Evolutionary conservation across 2,888 invertebrate species (phyloP).

Genomic region (Branchinecta sandiegonensis): DNA sequence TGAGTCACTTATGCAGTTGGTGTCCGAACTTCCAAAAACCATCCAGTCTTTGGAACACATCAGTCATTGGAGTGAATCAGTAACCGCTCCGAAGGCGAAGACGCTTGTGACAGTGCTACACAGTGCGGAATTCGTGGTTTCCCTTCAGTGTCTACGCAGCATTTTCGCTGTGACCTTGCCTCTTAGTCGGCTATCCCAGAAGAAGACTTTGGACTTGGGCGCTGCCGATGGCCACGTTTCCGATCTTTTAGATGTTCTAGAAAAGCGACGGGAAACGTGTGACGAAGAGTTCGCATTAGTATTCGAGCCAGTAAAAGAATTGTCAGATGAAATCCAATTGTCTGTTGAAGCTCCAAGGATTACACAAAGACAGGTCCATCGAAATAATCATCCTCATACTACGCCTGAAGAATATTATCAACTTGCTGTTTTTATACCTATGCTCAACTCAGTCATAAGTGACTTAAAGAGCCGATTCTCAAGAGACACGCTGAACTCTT

Average conservation of each 20-base stretch:
- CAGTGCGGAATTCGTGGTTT: conserved; percentile 12
- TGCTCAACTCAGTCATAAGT: conserved; percentile 11
- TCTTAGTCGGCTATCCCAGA: conserved; percentile 13
- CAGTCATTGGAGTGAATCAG: no score
- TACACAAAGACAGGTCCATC: conserved; percentile 2
- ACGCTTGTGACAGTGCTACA: background rate
- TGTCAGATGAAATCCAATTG: background rate
- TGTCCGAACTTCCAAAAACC: no score
- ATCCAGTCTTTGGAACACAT: background rate
- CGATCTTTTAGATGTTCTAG: background rate
- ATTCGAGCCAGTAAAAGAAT: conserved; percentile 1
- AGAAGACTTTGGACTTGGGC: conserved; percentile 15
- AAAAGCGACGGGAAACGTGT: conserved; percentile 3
- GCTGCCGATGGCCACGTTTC: background rate
- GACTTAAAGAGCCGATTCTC: conserved; percentile 16
- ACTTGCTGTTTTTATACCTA: background rate
- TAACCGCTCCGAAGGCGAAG: conserved; percentile 4
- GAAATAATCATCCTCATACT: background rate
- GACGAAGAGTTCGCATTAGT: conserved; percentile 16
- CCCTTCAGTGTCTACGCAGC: background rate
- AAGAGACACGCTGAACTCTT: background rate
- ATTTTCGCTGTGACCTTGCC: conserved; percentile 8
- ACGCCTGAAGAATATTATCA: background rate
- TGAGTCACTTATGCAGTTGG: no score
- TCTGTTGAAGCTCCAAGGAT: background rate